A percentile compares a stretch with the other conserved stretches of the same genome.
Conservation (phyloP, 2,113 vertebrate genomes). For the Macquaria australasica region DNA sequence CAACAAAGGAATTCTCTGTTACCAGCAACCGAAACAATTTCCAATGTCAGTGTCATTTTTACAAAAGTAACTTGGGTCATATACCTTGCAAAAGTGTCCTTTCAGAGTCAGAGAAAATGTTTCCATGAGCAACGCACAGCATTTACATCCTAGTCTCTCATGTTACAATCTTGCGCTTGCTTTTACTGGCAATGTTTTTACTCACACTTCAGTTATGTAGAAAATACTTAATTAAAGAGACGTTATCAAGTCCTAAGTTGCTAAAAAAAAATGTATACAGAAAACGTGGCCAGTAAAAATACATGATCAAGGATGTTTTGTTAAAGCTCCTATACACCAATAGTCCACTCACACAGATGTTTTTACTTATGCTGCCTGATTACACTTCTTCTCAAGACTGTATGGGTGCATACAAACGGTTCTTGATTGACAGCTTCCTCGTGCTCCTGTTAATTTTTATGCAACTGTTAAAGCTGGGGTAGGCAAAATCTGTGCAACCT, state of each 20-base stretch:
- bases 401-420: neutral
- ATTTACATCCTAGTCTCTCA: neutral
- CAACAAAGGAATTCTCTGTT: neutral
- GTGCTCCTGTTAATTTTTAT: neutral
- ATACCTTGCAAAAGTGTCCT: neutral
- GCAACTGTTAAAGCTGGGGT: neutral
- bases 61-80: neutral
- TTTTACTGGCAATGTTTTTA: neutral
- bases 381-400: neutral
- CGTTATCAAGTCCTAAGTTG: neutral
- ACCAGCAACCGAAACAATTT: neutral
- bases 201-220: neutral
- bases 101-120: neutral
- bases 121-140: neutral
- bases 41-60: neutral
- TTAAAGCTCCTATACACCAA: neutral
- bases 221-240: neutral
- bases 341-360: neutral
- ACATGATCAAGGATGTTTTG: neutral
- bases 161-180: neutral
- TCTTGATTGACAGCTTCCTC: neutral
- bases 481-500: too few species aligned
- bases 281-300: too few species aligned
- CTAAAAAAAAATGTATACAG: neutral
- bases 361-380: neutral